Base-by-base conservation (phyloP, 2,113 vertebrate species). In the Myrmecobius fasciatus region DNA sequence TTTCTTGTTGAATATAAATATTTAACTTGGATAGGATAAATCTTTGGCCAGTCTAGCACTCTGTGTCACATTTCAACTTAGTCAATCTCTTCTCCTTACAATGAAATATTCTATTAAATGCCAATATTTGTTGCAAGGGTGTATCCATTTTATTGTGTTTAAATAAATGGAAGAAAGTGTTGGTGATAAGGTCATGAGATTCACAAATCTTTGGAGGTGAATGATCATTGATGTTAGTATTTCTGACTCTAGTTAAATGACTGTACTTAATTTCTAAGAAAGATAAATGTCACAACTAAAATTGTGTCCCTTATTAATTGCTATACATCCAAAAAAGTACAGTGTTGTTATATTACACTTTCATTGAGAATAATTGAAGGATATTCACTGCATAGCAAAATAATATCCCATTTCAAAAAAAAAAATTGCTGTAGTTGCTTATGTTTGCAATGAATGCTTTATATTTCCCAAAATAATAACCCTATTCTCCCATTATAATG, bases 391-490 rank as follows among this genome's bases (percentile, higher is more conserved):
- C 51, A 93, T 22, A 26, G 31, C 8, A 43, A 83, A 83, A 20
- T 83, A 83, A 43, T 24, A 43, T 83, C 20, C 14, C 17, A 91
- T 93, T 53, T 88, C 89, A 92, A 51, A 25, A 47, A 12, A 96
- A 95, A 67, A 75, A 60, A 48, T 88, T 93, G 89, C 89, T 83
- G 67, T n/a, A 83, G n/a, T 83, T 83, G 17, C 94, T 92, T 92
- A 96, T 94, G 25, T 96, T 91, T 93, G 20, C n/a, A 91, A 8
- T 90, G 17, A 91, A 8, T 90, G 17, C 10, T 48, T 52, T 94
- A 20, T 94, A 93, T 94, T 97, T 97, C 52, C 93, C 96, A 91
- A 93, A 52, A 92, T 95, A 98, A 97, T 95, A 96, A 94, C 93
- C 54, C 24, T 48, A 28, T 91, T 96, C 91, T 93, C 92, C 96